These are phyloP conservation scores for Pharmacophagus antenor DNA, from an alignment of 2,888 invertebrate genomes.

Conservation along the genomic window DNA sequence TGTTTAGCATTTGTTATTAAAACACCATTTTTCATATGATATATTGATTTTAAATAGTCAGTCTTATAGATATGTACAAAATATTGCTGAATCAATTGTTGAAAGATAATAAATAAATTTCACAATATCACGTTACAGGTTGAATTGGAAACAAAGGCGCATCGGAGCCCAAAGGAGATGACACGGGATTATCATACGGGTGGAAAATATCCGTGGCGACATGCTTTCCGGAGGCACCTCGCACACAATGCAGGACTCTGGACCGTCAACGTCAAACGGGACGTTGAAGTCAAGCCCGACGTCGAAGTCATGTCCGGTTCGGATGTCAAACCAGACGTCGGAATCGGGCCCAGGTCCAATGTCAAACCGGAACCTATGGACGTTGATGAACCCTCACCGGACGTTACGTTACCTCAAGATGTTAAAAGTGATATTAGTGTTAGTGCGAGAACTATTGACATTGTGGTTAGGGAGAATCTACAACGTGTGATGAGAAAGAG, in stretches of 20 bases:
- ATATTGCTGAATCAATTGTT: too few species aligned
- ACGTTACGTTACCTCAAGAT: conserved; percentile 42
- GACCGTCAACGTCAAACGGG: conserved; percentile 39
- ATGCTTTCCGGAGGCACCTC: conserved; percentile 65
- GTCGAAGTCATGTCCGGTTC: conserved; percentile 33
- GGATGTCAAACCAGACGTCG: conserved; percentile 32
- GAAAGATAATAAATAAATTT: too few species aligned
- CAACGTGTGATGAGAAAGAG: conserved; percentile 54
- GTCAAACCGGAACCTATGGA: conserved; percentile 38
- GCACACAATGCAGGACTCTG: conserved; percentile 56
- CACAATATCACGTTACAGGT: conserved; percentile 47
- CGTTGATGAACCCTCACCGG: conserved; percentile 39
- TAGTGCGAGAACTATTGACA: conserved; percentile 55
- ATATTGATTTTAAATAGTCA: too few species aligned
- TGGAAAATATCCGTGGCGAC: conserved; percentile 68
- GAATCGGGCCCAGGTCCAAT: conserved; percentile 31
- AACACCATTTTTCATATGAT: too few species aligned
- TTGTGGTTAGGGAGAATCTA: conserved; percentile 50
- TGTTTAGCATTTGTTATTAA: too few species aligned
- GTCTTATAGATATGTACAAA: too few species aligned
- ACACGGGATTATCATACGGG: conserved; percentile 66
- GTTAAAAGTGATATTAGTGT: conserved; percentile 65
- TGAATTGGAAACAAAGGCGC: conserved; percentile 64
- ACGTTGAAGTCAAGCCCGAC: conserved; percentile 29
- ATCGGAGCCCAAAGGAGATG: conserved; percentile 65